Conservation (phyloP, 2,113 vertebrate genomes). For the Oncorhynchus masou region DNA sequence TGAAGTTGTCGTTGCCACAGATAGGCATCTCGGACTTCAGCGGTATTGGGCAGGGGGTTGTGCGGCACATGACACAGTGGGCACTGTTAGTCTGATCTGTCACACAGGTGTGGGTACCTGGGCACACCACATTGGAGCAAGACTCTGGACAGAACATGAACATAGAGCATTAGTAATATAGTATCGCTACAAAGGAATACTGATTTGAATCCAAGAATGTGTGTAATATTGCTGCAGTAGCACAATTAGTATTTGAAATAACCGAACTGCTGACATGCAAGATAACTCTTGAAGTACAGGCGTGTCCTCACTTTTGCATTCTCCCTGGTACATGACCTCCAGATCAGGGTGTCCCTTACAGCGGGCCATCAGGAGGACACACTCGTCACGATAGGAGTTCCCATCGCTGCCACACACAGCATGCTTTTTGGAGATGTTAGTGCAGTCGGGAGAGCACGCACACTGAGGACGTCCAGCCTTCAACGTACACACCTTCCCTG, state of each 20-base stretch:
- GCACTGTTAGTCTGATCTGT: constrained; percentile 95
- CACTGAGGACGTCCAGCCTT: constrained; percentile 88
- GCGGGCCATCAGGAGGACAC: constrained; percentile 82
- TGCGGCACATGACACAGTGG: constrained; percentile 92
- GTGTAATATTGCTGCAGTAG: neutral
- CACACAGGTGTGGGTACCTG: constrained; percentile 89
- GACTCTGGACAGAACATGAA: constrained; percentile 76
- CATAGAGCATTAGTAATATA: neutral
- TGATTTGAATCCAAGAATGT: neutral
- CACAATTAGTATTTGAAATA: too few relatives aligned
- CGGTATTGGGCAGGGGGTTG: constrained; percentile 84
- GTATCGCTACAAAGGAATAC: neutral
- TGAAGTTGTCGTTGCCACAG: constrained; percentile 94
- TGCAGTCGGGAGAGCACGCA: constrained; percentile 88
- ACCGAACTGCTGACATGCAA: too few relatives aligned
- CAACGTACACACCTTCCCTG: constrained; percentile 89
- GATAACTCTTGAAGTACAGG: too few relatives aligned
- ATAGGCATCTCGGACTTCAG: constrained; percentile 79
- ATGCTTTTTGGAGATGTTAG: constrained; percentile 77
- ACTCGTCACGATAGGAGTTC: constrained; percentile 91
- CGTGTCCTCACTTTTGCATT: constrained; percentile 87
- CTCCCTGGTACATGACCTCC: constrained; percentile 93
- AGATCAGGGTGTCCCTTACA: constrained; percentile 92
- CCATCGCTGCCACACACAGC: constrained; percentile 94
- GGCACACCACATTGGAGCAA: constrained; percentile 89